A percentile compares a stretch with the other conserved stretches of the same genome.
Evolutionary conservation across 2,797 vertebrate species (phyloP).

Genomic region (Bovichtus variegatus): DNA sequence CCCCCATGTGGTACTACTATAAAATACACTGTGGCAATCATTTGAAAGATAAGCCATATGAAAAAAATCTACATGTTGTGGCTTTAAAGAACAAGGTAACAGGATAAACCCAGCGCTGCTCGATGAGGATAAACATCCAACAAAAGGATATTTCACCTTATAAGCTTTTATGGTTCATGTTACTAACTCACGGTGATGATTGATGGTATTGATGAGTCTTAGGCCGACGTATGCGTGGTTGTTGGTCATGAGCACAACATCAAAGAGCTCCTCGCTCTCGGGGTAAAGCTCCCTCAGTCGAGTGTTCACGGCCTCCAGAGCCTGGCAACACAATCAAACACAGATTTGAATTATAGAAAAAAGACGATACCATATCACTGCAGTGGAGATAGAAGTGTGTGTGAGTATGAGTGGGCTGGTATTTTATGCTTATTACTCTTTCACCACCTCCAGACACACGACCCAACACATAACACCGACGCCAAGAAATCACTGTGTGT

Average conservation of each 20-base stretch:
- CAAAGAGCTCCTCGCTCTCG: slow-evolving; percentile 94
- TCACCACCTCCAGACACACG: slow-evolving; percentile 30
- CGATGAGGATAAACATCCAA: not conserved
- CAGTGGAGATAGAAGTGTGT: slow-evolving; percentile 6
- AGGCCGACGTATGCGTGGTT: slow-evolving; percentile 95
- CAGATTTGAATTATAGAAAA: not conserved
- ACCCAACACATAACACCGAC: slow-evolving; percentile 6
- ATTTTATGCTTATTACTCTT: slow-evolving; percentile 28
- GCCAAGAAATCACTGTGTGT: slow-evolving; percentile 2
- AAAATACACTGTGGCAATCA: no score
- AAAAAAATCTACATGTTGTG: not conserved
- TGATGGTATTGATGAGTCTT: slow-evolving; percentile 97
- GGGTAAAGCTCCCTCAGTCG: slow-evolving; percentile 93
- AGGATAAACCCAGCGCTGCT: not conserved
- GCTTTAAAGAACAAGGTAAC: not conserved
- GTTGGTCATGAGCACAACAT: slow-evolving; percentile 97
- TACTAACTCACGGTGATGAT: slow-evolving; percentile 90
- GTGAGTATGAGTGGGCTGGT: slow-evolving; percentile 21
- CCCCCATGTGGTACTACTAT: no score
- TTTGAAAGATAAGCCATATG: no score
- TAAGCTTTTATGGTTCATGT: not conserved
- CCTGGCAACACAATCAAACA: slow-evolving; percentile 80
- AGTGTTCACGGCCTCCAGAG: slow-evolving; percentile 92
- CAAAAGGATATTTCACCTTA: not conserved
- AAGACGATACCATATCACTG: not conserved